phyloP scores from a whole-genome alignment of 1,140 invertebrate species.

The Calephelis nemesis region DNA sequence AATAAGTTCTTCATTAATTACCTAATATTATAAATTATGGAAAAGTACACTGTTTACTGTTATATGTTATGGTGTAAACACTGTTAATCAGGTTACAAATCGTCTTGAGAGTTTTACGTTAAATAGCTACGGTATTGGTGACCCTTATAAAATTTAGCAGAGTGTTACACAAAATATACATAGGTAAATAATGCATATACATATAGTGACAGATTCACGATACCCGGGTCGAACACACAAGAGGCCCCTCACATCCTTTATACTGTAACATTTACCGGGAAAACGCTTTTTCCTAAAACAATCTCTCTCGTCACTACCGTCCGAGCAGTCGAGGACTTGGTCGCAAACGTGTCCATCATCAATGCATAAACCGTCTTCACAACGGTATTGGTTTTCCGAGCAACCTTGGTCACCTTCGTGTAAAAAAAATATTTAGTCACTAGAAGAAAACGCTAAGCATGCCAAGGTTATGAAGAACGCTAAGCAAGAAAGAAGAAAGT shows the following conservation, averaged over 20 bases:
- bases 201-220: not conserved
- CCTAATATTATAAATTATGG: too few species aligned
- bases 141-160: not conserved
- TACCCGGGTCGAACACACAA: conserved; percentile 2
- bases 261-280: conserved; percentile 4
- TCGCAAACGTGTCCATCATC: conserved; percentile 81
- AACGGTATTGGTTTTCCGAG: conserved; percentile 80
- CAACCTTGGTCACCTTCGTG: conserved; percentile 60
- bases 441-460: conserved; percentile 48
- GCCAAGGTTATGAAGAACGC: conserved; percentile 38
- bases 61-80: too few species aligned
- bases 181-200: not conserved
- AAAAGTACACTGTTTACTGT: too few species aligned
- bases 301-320: conserved; percentile 86
- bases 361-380: conserved; percentile 82
- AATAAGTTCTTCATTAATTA: too few species aligned
- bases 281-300: conserved; percentile 69
- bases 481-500: conserved; percentile 29
- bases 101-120: too few species aligned
- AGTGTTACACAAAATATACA: not conserved
- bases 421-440: conserved; percentile 40
- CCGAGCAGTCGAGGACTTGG: conserved; percentile 83
- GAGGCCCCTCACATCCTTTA: conserved; percentile 2
- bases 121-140: not conserved
- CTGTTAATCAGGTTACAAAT: too few species aligned